These are phyloP conservation scores for Caenorhabditis elegans DNA, from an alignment of 1,140 invertebrate species.

Conservation along the genomic window DNA sequence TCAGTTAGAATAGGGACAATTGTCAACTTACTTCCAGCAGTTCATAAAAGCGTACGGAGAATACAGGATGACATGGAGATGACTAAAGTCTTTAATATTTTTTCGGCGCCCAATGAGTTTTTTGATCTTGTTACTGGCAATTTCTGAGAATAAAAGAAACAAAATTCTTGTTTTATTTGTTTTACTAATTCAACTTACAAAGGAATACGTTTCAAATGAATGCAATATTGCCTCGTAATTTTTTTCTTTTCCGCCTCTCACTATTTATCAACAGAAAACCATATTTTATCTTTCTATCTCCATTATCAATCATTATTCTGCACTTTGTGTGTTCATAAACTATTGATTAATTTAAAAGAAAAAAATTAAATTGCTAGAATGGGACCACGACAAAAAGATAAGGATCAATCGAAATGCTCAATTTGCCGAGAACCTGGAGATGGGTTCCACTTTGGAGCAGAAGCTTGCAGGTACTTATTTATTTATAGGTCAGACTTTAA, in stretches of 20 bases:
- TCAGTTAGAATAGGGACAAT: neutral
- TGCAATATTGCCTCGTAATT: too few species aligned
- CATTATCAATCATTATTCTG: slow-evolving; percentile 26
- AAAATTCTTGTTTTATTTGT: too few species aligned
- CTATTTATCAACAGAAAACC: too few species aligned
- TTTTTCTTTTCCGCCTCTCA: too few species aligned
- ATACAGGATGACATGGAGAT: slow-evolving; percentile 37
- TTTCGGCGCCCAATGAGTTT: neutral
- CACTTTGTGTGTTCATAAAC: neutral
- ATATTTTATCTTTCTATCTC: too few species aligned
- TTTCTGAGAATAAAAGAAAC: too few species aligned
- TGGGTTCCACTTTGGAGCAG: neutral
- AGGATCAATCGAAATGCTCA: neutral
- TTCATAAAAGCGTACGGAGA: neutral
- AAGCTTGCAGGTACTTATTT: neutral
- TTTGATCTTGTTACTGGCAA: too few species aligned
- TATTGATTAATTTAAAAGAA: neutral
- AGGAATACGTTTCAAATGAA: too few species aligned
- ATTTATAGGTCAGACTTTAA: neutral
- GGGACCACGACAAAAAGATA: too few species aligned
- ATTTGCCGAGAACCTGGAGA: neutral
- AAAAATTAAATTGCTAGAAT: too few species aligned
- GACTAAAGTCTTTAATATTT: slow-evolving; percentile 22
- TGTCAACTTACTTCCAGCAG: neutral
- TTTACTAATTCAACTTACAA: too few species aligned